Conservation (phyloP, 2,888 invertebrate genomes). For the Ganaspis brasiliensis region DNA sequence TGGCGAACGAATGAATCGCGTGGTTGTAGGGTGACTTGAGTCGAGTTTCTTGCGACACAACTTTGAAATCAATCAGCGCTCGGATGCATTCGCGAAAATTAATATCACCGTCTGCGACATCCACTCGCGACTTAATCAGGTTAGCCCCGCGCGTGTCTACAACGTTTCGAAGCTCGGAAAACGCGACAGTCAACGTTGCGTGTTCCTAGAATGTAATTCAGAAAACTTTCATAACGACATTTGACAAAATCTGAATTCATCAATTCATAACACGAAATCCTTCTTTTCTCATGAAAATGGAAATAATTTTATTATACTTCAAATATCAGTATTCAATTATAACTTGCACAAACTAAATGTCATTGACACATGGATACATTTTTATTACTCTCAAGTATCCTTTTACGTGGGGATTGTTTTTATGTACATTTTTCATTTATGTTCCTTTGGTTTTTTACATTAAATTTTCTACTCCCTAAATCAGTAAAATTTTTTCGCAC, state of each 20-base stretch:
- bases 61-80: slow-evolving; percentile 78
- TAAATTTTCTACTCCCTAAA: no score
- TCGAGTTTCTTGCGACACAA: slow-evolving; percentile 74
- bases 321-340: background rate
- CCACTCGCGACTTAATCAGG: slow-evolving; percentile 73
- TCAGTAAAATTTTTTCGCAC: no score
- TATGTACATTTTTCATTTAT: no score
- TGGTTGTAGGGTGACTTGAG: slow-evolving; percentile 58
- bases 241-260: slow-evolving; percentile 64
- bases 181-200: slow-evolving; percentile 54
- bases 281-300: background rate
- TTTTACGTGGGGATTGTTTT: no score
- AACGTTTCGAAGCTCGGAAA: slow-evolving; percentile 60
- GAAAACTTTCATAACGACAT: slow-evolving; percentile 64
- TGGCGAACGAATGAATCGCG: slow-evolving; percentile 59
- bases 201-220: slow-evolving; percentile 60
- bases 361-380: no score
- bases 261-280: slow-evolving; percentile 49
- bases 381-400: no score
- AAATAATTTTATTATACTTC: background rate
- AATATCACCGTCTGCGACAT: slow-evolving; percentile 77
- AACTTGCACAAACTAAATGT: no score
- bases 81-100: slow-evolving; percentile 78
- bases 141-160: slow-evolving; percentile 67
- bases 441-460: no score